phyloP scores from a whole-genome alignment of 2,888 invertebrate species.

The Lumbricus terrestris region DNA sequence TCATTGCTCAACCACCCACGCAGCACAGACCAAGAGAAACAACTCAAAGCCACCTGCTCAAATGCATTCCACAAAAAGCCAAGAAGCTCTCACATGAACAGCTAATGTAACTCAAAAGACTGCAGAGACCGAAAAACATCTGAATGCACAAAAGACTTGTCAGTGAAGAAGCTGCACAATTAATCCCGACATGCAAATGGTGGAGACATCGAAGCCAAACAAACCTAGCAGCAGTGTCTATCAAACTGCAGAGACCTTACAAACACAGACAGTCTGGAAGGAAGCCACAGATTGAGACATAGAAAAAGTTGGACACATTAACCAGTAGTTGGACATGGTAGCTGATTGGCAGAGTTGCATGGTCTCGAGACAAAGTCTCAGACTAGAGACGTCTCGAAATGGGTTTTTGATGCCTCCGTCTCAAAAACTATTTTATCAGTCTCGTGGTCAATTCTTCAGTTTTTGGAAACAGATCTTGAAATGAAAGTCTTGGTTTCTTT shows the following conservation, averaged over 20 bases:
- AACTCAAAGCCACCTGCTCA: neutral
- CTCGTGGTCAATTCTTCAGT: too few relatives aligned
- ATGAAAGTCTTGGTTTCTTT: too few relatives aligned
- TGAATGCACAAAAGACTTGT: neutral
- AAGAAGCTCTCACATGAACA: neutral
- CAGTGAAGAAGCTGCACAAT: neutral
- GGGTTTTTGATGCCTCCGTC: too few relatives aligned
- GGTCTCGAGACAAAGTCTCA: too few relatives aligned
- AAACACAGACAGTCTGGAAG: neutral
- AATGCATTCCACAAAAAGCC: neutral
- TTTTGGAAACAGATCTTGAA: too few relatives aligned
- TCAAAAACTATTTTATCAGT: too few relatives aligned
- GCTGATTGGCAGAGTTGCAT: too few relatives aligned
- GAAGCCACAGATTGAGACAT: neutral
- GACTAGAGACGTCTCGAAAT: too few relatives aligned
- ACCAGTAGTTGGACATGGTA: too few relatives aligned
- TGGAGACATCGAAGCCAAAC: neutral
- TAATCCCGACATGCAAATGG: neutral
- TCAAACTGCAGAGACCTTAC: neutral
- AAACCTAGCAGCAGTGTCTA: neutral
- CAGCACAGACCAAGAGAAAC: neutral
- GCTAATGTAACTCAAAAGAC: neutral
- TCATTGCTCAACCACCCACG: neutral
- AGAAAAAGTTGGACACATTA: too few relatives aligned
- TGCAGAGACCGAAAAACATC: neutral